Percentiles rank a stretch among this genome's conserved stretches.
Evolutionary conservation across 2,113 vertebrate species (phyloP).

Genomic region (Smithornis capensis): DNA sequence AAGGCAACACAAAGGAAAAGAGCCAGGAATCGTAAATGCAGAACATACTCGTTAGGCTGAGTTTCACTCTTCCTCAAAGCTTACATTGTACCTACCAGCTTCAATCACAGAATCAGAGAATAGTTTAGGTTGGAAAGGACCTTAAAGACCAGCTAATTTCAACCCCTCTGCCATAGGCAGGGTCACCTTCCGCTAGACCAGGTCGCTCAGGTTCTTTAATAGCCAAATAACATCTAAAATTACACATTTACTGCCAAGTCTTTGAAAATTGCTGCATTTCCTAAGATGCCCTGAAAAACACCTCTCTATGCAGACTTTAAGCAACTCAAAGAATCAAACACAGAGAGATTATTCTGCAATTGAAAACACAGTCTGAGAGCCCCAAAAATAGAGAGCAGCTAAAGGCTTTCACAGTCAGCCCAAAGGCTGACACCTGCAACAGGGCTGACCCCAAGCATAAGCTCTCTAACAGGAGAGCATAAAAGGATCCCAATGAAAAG

Average conservation of each 20-base stretch:
- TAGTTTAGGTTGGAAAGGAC: not conserved
- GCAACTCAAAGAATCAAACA: not conserved
- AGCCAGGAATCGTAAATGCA: not conserved
- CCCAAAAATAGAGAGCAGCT: not conserved
- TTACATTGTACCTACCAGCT: not conserved
- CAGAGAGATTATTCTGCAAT: not conserved
- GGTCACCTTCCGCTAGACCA: not conserved
- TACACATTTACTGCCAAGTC: not conserved
- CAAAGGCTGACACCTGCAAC: not conserved
- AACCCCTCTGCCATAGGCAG: not conserved
- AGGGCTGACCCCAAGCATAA: not conserved
- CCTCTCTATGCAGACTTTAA: not conserved
- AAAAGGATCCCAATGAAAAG: not conserved
- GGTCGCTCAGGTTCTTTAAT: not conserved
- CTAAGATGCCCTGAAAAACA: not conserved
- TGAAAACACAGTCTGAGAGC: not conserved
- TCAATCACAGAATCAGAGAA: not conserved
- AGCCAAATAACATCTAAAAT: not conserved
- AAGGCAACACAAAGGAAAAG: not conserved
- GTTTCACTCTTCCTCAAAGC: not conserved
- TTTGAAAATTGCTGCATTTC: not conserved
- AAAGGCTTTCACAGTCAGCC: not conserved
- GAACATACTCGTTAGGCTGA: not conserved
- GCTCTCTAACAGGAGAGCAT: not conserved
- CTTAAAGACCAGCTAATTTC: not conserved